Evolutionary conservation across 2,888 invertebrate species (phyloP), one percentile per base, ranked within the genome.

Genomic region (Argyresthia albistria): DNA sequence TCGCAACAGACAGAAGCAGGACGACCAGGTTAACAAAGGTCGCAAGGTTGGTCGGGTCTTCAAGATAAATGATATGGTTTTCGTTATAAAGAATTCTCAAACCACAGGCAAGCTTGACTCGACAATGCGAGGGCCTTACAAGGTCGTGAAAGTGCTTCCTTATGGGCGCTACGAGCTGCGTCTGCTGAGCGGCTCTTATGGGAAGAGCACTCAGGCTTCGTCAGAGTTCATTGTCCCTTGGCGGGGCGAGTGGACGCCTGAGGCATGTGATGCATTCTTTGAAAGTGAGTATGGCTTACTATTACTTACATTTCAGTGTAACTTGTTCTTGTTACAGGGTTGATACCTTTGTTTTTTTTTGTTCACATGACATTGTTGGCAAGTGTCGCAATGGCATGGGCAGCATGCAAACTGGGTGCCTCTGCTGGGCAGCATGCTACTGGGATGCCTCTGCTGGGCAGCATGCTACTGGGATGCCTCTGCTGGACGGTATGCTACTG

Each of bases 81-180:
- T 54, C 43, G 55, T 54, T 2, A 56, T 51, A 35, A 55, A 55
- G 15, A 14, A 36, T 35, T 50, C 50, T 1, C 52, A 50, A 42
- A 51, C 50, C 4, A 55, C 54, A n/a, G 54, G 49, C 9, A 53
- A 55, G 36, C 51, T 57, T 2, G 53, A 57, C 16, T 35, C 12
- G 3, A 45, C 45, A 10, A 51, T 51, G 45, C 35, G 51, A 11
- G 51, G 51, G 4, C 51, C 51, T 10, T 51, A 51, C 14, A 4
- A 35, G 8, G 43, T 51, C 7, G n/a, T 16, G n/a, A 15, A 12
- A 9, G 43, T 25, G 4, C 25, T 51, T 8, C 43, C 43, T 1
- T 8, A 51, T 12, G 35, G 43, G 16, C 51, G 51, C 11, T 43
- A 51, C 43, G 51, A 51, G 43, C 25, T 51, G 43, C 16, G 15